phyloP scores from a whole-genome alignment of 2,888 invertebrate genomes.

The Sepiola atlantica region DNA sequence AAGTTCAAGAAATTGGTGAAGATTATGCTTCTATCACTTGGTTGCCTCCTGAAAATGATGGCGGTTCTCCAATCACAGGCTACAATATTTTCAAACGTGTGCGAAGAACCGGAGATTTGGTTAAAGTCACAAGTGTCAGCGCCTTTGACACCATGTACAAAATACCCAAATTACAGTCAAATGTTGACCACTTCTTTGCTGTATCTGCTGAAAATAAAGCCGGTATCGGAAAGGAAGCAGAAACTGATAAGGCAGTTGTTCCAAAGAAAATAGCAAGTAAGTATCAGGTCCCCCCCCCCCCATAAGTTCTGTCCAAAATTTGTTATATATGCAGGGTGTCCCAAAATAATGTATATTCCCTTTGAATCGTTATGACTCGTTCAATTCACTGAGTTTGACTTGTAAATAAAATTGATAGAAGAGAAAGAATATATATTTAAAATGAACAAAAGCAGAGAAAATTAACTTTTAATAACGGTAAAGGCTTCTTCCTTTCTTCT shows the following conservation, averaged over 20 bases:
- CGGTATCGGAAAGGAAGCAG: slow-evolving; percentile 76
- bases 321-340: no score
- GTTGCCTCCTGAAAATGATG: slow-evolving; percentile 62
- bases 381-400: no score
- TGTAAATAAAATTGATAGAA: no score
- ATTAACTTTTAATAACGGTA: no score
- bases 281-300: neutral
- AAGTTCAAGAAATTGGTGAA: slow-evolving; percentile 68
- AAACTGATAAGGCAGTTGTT: slow-evolving; percentile 49
- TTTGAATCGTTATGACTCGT: no score
- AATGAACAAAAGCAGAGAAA: no score
- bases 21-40: slow-evolving; percentile 55
- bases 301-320: no score
- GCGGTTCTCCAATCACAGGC: slow-evolving; percentile 59
- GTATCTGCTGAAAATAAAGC: slow-evolving; percentile 90
- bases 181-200: slow-evolving; percentile 90
- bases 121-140: slow-evolving; percentile 1
- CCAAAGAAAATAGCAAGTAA: slow-evolving; percentile 48
- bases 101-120: slow-evolving; percentile 74
- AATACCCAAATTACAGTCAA: slow-evolving; percentile 82
- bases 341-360: no score
- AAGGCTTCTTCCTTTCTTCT: no score
- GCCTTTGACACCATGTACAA: slow-evolving; percentile 24
- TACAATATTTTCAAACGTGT: slow-evolving; percentile 74
- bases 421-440: no score